Evolutionary conservation across 2,888 invertebrate genomes (phyloP).

Genomic region (Agriopis leucophaearia): DNA sequence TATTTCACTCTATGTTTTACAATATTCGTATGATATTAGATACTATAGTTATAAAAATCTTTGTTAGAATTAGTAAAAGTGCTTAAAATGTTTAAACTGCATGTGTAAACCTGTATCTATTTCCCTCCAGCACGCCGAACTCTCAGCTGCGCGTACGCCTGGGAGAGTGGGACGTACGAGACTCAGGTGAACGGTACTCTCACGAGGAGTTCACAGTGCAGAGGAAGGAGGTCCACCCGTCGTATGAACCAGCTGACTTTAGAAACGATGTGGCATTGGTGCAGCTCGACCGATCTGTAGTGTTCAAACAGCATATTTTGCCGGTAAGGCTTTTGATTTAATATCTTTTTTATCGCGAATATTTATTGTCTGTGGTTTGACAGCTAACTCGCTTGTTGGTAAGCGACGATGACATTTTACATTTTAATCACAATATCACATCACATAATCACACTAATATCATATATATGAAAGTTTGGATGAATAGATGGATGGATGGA

Average conservation of each 20-base stretch:
- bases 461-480: too few relatives aligned
- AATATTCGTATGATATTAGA: too few relatives aligned
- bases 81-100: neutral
- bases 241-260: conserved; percentile 96
- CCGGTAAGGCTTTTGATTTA: conserved; percentile 84
- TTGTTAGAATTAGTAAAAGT: too few relatives aligned
- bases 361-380: too few relatives aligned
- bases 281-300: conserved; percentile 92
- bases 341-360: too few relatives aligned
- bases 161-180: conserved; percentile 97
- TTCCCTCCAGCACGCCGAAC: conserved; percentile 91
- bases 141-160: conserved; percentile 95
- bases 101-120: conserved; percentile 1
- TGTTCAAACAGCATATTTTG: conserved; percentile 96
- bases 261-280: conserved; percentile 95
- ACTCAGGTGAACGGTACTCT: conserved; percentile 92
- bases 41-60: too few relatives aligned
- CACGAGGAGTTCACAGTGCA: conserved; percentile 96
- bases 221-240: conserved; percentile 95
- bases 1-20: too few relatives aligned
- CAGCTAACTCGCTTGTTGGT: too few relatives aligned
- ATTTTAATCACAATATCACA: too few relatives aligned
- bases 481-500: too few relatives aligned
- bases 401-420: too few relatives aligned
- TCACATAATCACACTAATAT: too few relatives aligned